Percentiles rank a stretch among this genome's conserved stretches.
Conservation (phyloP, 2,888 invertebrate genomes). For the Torymus auratus region DNA sequence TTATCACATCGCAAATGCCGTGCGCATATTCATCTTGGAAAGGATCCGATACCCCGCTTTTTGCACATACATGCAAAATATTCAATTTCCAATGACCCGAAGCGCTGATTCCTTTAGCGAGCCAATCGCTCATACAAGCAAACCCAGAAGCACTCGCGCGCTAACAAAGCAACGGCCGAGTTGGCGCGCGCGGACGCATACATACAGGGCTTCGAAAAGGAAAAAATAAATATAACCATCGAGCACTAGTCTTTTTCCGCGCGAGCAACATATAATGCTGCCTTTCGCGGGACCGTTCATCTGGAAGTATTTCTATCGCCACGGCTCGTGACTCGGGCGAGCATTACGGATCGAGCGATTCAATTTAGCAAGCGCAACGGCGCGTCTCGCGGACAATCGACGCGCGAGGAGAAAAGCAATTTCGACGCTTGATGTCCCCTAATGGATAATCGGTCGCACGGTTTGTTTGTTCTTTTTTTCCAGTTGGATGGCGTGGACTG, state of each 20-base stretch:
- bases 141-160: not conserved
- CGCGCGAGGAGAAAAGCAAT: conserved; percentile 38
- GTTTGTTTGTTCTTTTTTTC: conserved; percentile 2
- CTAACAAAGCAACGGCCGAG: too few species aligned
- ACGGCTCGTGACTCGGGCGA: conserved; percentile 12
- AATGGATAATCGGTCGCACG: conserved; percentile 13
- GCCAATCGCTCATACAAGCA: conserved; percentile 7
- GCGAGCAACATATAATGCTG: not conserved
- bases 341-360: conserved; percentile 37
- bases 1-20: too few species aligned
- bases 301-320: conserved; percentile 26
- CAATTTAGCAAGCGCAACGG: conserved; percentile 39
- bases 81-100: conserved; percentile 7
- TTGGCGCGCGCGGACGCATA: too few species aligned
- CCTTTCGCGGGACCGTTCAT: not conserved
- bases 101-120: conserved; percentile 4
- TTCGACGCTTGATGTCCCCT: conserved; percentile 27
- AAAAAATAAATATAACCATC: too few species aligned
- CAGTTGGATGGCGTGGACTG: not conserved
- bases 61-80: not conserved
- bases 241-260: conserved; percentile 5
- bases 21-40: too few species aligned
- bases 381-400: not conserved
- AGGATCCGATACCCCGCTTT: not conserved
- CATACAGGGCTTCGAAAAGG: too few species aligned